Percentiles rank a stretch among this genome's conserved stretches.
These are phyloP conservation scores for Ochotona princeps DNA, from an alignment of 2,113 vertebrate genomes.

Conservation along the genomic window DNA sequence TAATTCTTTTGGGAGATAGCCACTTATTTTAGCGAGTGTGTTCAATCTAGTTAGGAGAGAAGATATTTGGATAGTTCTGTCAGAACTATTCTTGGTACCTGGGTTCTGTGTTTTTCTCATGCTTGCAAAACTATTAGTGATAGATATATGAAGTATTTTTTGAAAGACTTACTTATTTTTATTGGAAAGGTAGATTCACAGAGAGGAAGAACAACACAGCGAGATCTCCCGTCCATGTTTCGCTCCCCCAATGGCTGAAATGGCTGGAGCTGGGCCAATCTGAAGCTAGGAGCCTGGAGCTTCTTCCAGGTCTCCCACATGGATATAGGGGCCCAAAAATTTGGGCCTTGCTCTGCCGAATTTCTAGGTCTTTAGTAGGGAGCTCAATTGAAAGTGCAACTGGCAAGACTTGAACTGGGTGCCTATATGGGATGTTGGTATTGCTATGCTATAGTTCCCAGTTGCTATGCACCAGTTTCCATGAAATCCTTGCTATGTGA, in stretches of 20 bases:
- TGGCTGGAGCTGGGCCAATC: too few relatives aligned
- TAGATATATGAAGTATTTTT: background rate
- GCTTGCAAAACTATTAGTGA: background rate
- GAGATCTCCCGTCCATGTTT: too few relatives aligned
- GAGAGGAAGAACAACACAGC: too few relatives aligned
- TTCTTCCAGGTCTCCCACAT: too few relatives aligned
- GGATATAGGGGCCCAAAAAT: too few relatives aligned
- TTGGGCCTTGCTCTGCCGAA: too few relatives aligned
- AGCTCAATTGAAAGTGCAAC: too few relatives aligned
- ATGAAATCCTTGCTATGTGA: background rate
- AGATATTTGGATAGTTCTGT: background rate
- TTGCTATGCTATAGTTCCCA: background rate
- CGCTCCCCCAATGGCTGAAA: too few relatives aligned
- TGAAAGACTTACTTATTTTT: background rate
- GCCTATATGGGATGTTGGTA: background rate
- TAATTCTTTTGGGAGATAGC: background rate
- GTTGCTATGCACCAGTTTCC: background rate
- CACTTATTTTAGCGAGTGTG: slow-evolving; percentile 11
- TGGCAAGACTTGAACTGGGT: too few relatives aligned
- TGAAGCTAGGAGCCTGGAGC: too few relatives aligned
- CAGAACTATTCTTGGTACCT: background rate
- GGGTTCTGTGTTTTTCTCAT: background rate
- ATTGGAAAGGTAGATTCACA: too few relatives aligned
- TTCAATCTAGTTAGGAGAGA: background rate
- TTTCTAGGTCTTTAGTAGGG: too few relatives aligned